phyloP scores from a whole-genome alignment of 2,113 vertebrate genomes.

The Ctenomys sociabilis region DNA sequence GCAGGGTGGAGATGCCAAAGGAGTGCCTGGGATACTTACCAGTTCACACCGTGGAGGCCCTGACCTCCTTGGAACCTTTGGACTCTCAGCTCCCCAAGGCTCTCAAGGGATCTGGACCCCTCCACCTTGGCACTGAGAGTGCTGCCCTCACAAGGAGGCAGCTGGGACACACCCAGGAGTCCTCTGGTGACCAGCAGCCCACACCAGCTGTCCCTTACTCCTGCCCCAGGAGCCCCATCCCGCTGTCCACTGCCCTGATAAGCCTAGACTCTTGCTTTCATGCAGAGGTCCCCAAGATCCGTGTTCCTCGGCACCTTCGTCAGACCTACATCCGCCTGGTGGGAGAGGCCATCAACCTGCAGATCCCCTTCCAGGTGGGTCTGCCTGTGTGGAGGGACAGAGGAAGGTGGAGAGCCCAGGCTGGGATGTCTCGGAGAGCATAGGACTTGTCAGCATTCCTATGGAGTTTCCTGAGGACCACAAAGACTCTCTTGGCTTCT shows the following conservation, averaged over 20 bases:
- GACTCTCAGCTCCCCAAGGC: not conserved
- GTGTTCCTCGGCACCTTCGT: slow-evolving; percentile 91
- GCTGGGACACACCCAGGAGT: not conserved
- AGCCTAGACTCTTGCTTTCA: slow-evolving; percentile 5
- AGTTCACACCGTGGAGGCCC: slow-evolving; percentile 53
- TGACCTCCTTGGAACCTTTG: slow-evolving; percentile 42
- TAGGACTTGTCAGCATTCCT: not conserved
- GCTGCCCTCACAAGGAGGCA: not conserved
- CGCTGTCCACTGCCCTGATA: not conserved
- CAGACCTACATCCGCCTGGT: slow-evolving; percentile 87
- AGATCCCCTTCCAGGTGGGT: slow-evolving; percentile 94
- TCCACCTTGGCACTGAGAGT: not conserved
- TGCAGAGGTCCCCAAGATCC: slow-evolving; percentile 93
- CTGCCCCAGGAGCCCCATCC: not conserved
- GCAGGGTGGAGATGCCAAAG: not conserved
- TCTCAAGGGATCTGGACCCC: not conserved
- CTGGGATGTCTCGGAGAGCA: not conserved
- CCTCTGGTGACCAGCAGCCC: no score
- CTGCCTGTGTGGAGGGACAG: not conserved
- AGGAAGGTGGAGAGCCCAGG: not conserved
- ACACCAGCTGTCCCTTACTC: not conserved
- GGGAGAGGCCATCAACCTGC: slow-evolving; percentile 93
- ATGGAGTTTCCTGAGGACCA: not conserved
- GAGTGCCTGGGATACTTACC: slow-evolving; percentile 38
- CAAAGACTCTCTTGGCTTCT: not conserved